A percentile compares a stretch with the other conserved stretches of the same genome.
phyloP scores from a whole-genome alignment of 2,888 invertebrate genomes.

The Aphidius colemani region DNA sequence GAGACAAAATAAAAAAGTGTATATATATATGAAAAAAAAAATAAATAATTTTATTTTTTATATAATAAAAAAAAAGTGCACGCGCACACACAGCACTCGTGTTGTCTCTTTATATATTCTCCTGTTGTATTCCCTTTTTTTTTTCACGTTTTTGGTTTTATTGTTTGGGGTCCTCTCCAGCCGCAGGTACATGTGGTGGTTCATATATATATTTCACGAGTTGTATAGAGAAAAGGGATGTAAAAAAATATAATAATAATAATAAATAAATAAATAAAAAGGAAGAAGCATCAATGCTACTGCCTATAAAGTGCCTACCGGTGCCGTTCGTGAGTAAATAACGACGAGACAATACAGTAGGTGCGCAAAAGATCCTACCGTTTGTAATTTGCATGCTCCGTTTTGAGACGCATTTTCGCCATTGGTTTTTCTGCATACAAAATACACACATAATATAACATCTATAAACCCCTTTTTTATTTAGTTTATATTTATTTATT shows the following conservation, averaged over 20 bases:
- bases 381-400: conserved; percentile 35
- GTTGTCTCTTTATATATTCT: neutral
- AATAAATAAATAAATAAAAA: neutral
- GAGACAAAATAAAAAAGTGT: conserved; percentile 8
- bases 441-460: too few species aligned
- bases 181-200: conserved; percentile 7
- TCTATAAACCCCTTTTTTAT: neutral
- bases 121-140: neutral
- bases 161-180: neutral
- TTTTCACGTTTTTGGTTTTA: conserved; percentile 16
- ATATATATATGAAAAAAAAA: conserved; percentile 1
- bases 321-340: conserved; percentile 33
- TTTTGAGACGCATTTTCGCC: conserved; percentile 15
- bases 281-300: conserved; percentile 25
- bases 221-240: neutral
- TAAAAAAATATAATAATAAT: neutral
- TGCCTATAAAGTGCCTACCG: conserved; percentile 18
- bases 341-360: conserved; percentile 36
- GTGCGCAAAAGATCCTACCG: conserved; percentile 33
- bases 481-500: neutral
- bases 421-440: too few species aligned
- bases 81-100: neutral
- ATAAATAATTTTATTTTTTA: conserved; percentile 1
- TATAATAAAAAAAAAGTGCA: neutral
- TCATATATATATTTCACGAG: neutral